A percentile compares a stretch with the other conserved stretches of the same genome.
Conservation (phyloP, 2,888 invertebrate genomes). For the Nebria salina region DNA sequence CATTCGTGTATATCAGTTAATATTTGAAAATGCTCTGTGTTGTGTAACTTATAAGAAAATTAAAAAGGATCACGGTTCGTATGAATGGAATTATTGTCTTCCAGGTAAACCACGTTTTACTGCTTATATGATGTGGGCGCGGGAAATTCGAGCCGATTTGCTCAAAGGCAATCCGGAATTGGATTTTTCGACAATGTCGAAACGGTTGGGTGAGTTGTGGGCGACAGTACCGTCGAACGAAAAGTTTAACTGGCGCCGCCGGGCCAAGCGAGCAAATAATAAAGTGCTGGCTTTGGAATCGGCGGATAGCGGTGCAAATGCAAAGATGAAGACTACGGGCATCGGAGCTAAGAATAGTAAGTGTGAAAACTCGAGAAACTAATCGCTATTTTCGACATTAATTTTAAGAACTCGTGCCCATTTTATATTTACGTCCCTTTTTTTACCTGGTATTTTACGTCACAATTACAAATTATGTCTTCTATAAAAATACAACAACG, state of each 20-base stretch:
- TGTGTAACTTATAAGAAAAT: too few relatives aligned
- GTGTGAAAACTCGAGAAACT: slow-evolving; percentile 53
- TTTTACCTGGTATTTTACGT: not conserved
- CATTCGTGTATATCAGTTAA: too few relatives aligned
- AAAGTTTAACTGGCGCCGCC: slow-evolving; percentile 81
- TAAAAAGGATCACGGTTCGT: too few relatives aligned
- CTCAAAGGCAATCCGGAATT: slow-evolving; percentile 77
- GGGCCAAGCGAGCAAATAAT: slow-evolving; percentile 75
- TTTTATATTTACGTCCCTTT: not conserved
- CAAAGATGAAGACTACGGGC: slow-evolving; percentile 47
- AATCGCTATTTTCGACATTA: not conserved
- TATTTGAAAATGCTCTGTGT: too few relatives aligned
- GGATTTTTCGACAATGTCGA: slow-evolving; percentile 86
- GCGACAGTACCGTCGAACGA: slow-evolving; percentile 76
- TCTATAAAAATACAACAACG: not conserved
- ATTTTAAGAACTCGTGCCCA: not conserved
- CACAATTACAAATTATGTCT: not conserved
- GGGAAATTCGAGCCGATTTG: slow-evolving; percentile 80
- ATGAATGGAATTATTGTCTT: not conserved
- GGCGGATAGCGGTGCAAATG: slow-evolving; percentile 19
- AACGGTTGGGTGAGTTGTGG: slow-evolving; percentile 89
- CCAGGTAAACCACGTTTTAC: slow-evolving; percentile 78
- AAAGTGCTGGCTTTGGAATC: slow-evolving; percentile 58
- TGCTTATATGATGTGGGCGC: slow-evolving; percentile 92
- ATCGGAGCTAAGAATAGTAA: slow-evolving; percentile 54